Conservation (phyloP, 2,797 vertebrate species). For the Neosalanx taihuensis region DNA sequence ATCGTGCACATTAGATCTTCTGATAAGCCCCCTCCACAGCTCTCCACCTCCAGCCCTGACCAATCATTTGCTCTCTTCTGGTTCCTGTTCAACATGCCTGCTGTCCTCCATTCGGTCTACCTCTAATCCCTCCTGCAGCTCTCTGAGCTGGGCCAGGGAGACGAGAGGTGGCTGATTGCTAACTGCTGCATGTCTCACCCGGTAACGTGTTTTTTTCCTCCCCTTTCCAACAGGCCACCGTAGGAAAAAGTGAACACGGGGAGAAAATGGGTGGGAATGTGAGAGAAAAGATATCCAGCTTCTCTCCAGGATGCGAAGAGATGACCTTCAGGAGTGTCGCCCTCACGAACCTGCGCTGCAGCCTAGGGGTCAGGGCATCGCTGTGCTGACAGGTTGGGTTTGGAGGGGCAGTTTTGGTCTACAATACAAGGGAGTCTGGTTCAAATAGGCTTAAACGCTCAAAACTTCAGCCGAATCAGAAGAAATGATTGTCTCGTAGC, state of each 20-base stretch:
- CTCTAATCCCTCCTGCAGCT: slow-evolving; percentile 42
- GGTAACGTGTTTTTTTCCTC: not conserved
- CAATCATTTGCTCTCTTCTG: slow-evolving; percentile 46
- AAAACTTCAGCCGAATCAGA: slow-evolving; percentile 15
- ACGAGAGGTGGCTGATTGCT: slow-evolving; percentile 38
- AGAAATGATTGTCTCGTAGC: slow-evolving; percentile 22
- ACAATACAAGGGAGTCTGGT: too few species aligned
- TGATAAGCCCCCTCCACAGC: not conserved
- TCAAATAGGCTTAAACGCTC: too few species aligned
- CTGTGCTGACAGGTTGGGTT: not conserved
- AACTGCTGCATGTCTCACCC: slow-evolving; percentile 10
- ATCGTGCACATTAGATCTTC: slow-evolving; percentile 21
- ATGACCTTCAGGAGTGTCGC: too few species aligned
- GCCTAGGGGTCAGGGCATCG: too few species aligned
- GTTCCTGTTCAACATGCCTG: slow-evolving; percentile 32
- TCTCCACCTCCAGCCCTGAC: not conserved
- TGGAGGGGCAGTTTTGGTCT: not conserved
- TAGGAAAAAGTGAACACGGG: not conserved
- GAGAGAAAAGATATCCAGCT: not conserved
- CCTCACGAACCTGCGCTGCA: not conserved
- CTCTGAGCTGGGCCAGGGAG: slow-evolving; percentile 27
- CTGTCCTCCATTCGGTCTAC: slow-evolving; percentile 13
- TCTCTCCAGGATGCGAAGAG: not conserved
- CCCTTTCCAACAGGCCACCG: not conserved
- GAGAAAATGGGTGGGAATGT: not conserved